Evolutionary conservation across 2,888 invertebrate species (phyloP), one percentile per base, ranked within the genome.

Genomic region (Pogonocherus hispidulus): DNA sequence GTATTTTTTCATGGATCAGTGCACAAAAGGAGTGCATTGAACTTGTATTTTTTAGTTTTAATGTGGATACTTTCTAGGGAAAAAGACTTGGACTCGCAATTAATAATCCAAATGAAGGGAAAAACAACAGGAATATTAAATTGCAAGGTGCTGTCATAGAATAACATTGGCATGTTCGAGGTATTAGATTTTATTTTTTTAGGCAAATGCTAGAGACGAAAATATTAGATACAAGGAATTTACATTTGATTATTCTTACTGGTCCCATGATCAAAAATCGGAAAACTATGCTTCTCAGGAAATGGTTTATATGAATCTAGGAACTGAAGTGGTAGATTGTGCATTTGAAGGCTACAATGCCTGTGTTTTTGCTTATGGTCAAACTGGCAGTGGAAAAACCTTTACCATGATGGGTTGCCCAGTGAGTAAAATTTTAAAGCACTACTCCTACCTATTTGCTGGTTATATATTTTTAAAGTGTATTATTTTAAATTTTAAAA

Each of bases 361-460:
- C 67, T 95, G 95, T 83, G 94, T 95, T 65, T 95, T 96, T 87
- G 95, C 96, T 47, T 96, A 96, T 84, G 96, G 96, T 18, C 95
- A 96, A 87, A 96, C 95, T 2, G 95, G 95, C 73, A 94, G 94
- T 84, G 95, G 95, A 63, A 96, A 96, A 87, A 95, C 95, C 0
- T 95, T 93, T 84, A 96, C 95, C 35, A 96, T 96, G 95, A 95
- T 95, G 95, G 95, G 95, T 3, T 90, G 92, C 6, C 87, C 90
- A 77, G 93, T 92, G 85, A 86, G 87, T 84, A 47, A 49, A 52
- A 44, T 20, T n/a, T 9, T 47, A 37, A 8, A 14, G 3, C n/a
- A 14, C 3, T 11, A 41, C n/a, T n/a, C 3, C 3, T 9, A 14
- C 11, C 9, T 9, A 9, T 19, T 6, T 47, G 1, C 47, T 9